Base-by-base conservation (phyloP, 2,797 vertebrate genomes). In the Neosilurus mollespiculum region DNA sequence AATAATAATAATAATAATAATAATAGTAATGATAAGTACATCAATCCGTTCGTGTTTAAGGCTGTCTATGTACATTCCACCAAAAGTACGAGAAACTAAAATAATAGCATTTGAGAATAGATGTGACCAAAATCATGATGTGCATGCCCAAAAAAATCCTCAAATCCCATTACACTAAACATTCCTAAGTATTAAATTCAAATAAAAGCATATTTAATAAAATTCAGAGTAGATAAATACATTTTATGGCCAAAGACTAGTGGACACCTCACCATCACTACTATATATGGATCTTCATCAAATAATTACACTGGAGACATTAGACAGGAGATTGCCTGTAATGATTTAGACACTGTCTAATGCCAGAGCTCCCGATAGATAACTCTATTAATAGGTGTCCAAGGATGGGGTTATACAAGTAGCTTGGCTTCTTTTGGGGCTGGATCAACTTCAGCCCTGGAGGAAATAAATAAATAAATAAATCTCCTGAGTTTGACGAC, bases 1-100 rank as follows among this genome's bases (percentile, higher is more conserved):
- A 43, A 2, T 43, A 43, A 2, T 43, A 43, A 2, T 43, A 43
- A 2, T 43, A 43, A 6, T 43, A 89, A 88, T 91, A 91, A 91
- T 24, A 77, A n/a, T 61, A 6, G 9, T 91, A 91, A 92, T 24
- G 61, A n/a, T 61, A 6, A n/a, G 20, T 37, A 0, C 56, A 30
- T 20, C n/a, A 53, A 12, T 72, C n/a, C 53, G n/a, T 51, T 51
- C 12, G 3, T 20, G 26, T 26, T 10, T 34, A 34, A 75, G 6
- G 22, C 34, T 78, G 11, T 15, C 34, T 58, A 62, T 78, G 6
- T 58, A 58, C 18, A 49, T 78, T 76, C n/a, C 61, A 65, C 77
- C 64, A 7, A 78, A 64, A 37, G 91, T 91, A 67, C 6, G 30
- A 58, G 37, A 66, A 53, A 77, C 53, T 20, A 49, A 53, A 53